Percentiles rank a stretch among this genome's conserved stretches.
These are phyloP conservation scores for Enteromius argenteus DNA, from an alignment of 2,797 vertebrate species.

Conservation along the genomic window DNA sequence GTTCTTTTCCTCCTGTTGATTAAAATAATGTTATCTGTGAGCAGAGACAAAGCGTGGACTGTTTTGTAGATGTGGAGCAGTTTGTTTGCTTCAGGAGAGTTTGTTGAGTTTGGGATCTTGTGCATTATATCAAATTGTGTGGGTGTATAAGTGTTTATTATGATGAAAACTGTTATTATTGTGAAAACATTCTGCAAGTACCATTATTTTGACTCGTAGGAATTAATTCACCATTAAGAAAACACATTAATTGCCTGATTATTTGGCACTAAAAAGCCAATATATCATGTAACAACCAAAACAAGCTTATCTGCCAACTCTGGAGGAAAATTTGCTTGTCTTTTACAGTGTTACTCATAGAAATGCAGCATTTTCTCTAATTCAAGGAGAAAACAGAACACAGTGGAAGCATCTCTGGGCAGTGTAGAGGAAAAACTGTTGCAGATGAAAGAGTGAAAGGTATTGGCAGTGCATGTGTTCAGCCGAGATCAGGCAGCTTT, in stretches of 20 bases:
- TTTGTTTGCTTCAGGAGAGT: neutral
- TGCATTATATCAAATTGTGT: neutral
- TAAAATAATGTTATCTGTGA: neutral
- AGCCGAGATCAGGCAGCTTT: constrained; percentile 25
- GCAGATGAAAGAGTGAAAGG: constrained; percentile 24
- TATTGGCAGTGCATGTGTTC: constrained; percentile 14
- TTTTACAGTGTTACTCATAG: neutral
- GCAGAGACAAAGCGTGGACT: too few species aligned
- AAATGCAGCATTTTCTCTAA: neutral
- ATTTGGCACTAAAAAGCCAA: neutral
- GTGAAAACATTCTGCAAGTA: neutral
- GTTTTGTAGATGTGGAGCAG: neutral
- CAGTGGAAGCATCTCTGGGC: neutral
- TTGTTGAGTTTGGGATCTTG: constrained; percentile 10
- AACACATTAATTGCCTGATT: neutral
- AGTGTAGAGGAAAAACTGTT: constrained; percentile 16
- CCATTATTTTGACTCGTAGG: neutral
- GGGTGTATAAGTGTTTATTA: neutral
- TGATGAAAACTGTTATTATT: neutral
- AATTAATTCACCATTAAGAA: constrained; percentile 2
- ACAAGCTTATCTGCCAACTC: neutral
- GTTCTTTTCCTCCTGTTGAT: constrained; percentile 3
- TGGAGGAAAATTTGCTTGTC: neutral
- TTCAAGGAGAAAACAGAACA: neutral
- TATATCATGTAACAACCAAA: neutral